These are phyloP conservation scores for Sardinella longiceps DNA, from an alignment of 2,797 vertebrate species.

Conservation along the genomic window DNA sequence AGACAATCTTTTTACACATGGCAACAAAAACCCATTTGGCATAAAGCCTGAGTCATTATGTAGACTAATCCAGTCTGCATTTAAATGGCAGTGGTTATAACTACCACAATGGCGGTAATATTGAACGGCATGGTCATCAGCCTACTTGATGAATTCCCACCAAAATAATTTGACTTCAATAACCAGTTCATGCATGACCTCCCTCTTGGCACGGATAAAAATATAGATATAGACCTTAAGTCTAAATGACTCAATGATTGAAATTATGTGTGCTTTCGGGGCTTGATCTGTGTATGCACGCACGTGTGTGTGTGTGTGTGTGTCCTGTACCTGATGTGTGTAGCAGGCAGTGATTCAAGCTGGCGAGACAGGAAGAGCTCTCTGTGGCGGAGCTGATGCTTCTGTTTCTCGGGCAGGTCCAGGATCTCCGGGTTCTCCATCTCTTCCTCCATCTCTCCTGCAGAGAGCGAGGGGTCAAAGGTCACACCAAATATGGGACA, in stretches of 20 bases:
- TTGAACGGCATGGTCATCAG: neutral
- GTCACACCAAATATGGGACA: neutral
- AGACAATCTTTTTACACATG: too few relatives aligned
- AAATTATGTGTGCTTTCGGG: neutral
- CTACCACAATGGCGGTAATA: too few relatives aligned
- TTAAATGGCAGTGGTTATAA: neutral
- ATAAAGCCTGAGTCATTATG: too few relatives aligned
- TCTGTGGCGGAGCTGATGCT: conserved; percentile 93
- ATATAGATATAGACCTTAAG: too few relatives aligned
- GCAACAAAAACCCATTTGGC: too few relatives aligned
- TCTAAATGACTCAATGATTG: neutral
- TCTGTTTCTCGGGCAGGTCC: conserved; percentile 93
- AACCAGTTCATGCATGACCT: neutral
- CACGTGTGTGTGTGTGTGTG: neutral
- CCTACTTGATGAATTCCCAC: neutral
- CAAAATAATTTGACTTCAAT: neutral
- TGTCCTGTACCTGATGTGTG: conserved; percentile 89
- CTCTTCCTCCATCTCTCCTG: conserved; percentile 97
- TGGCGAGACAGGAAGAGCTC: conserved; percentile 96
- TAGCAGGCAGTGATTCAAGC: conserved; percentile 93
- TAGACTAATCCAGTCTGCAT: too few relatives aligned
- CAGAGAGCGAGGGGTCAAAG: neutral
- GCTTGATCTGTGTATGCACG: neutral
- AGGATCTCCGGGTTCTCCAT: conserved; percentile 95
- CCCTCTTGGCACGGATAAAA: neutral